phyloP scores from a whole-genome alignment of 2,113 vertebrate genomes.

The Upupa epops region DNA sequence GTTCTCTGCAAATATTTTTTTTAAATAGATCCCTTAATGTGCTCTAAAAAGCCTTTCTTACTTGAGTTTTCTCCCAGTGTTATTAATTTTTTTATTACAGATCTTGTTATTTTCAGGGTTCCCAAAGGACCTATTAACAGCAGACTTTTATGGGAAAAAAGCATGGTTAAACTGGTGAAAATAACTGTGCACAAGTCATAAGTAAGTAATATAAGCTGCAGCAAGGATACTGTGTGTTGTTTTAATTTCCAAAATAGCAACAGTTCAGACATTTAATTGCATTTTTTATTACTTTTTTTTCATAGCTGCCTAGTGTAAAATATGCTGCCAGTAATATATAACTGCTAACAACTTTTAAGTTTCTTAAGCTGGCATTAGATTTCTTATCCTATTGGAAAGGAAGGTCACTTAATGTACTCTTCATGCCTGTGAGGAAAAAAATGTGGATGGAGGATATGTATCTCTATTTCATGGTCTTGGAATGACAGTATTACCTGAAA shows the following conservation, averaged over 20 bases:
- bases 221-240: conserved; percentile 67
- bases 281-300: conserved; percentile 74
- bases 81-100: conserved; percentile 84
- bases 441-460: not conserved
- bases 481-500: not conserved
- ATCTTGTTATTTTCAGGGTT: conserved; percentile 82
- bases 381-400: conserved; percentile 52
- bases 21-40: conserved; percentile 60
- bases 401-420: not conserved
- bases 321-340: conserved; percentile 76
- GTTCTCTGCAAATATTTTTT: not conserved
- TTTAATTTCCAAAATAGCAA: conserved; percentile 82
- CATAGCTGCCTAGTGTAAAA: conserved; percentile 73
- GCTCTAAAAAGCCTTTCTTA: conserved; percentile 66
- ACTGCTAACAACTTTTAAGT: conserved; percentile 73
- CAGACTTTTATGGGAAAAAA: conserved; percentile 80
- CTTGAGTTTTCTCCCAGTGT: conserved; percentile 70
- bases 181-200: conserved; percentile 74
- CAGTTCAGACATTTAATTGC: conserved; percentile 81
- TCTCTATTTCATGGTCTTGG: not conserved
- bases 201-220: conserved; percentile 74
- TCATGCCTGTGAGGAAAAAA: conserved; percentile 3
- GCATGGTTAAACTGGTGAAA: conserved; percentile 78
- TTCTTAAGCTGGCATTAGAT: conserved; percentile 51
- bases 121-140: conserved; percentile 75